A percentile compares a stretch with the other conserved stretches of the same genome.
These are phyloP conservation scores for Eolophus roseicapilla DNA, from an alignment of 2,113 vertebrate genomes.

Conservation along the genomic window DNA sequence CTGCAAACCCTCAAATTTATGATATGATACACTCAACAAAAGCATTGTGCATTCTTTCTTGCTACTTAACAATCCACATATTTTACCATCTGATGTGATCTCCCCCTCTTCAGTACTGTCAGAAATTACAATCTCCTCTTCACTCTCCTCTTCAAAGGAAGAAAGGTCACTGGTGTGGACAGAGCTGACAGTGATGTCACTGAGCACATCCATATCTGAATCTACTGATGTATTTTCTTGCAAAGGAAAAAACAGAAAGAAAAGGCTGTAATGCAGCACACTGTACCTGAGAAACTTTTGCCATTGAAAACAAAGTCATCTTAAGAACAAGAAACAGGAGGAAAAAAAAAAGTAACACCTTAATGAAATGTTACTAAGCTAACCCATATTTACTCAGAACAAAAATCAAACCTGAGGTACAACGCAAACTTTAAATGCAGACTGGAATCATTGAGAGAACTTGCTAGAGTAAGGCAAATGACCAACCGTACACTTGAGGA, in stretches of 20 bases:
- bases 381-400: not conserved
- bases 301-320: not conserved
- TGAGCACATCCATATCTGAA: slow-evolving; percentile 92
- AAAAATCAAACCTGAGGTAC: not conserved
- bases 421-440: not conserved
- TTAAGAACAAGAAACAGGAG: not conserved
- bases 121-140: slow-evolving; percentile 83
- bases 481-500: not conserved
- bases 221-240: slow-evolving; percentile 86
- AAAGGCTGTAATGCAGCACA: not conserved
- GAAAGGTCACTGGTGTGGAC: slow-evolving; percentile 98
- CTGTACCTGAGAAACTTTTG: not conserved
- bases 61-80: not conserved
- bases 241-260: not conserved
- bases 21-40: accelerated
- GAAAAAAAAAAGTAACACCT: not conserved
- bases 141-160: slow-evolving; percentile 93
- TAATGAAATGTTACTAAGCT: not conserved
- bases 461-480: not conserved
- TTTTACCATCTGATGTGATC: slow-evolving; percentile 85
- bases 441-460: not conserved
- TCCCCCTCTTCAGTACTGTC: slow-evolving; percentile 95
- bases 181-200: slow-evolving; percentile 97
- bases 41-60: not conserved
- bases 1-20: not conserved